Base-by-base conservation (phyloP, 2,113 vertebrate genomes). In the Buteo buteo region DNA sequence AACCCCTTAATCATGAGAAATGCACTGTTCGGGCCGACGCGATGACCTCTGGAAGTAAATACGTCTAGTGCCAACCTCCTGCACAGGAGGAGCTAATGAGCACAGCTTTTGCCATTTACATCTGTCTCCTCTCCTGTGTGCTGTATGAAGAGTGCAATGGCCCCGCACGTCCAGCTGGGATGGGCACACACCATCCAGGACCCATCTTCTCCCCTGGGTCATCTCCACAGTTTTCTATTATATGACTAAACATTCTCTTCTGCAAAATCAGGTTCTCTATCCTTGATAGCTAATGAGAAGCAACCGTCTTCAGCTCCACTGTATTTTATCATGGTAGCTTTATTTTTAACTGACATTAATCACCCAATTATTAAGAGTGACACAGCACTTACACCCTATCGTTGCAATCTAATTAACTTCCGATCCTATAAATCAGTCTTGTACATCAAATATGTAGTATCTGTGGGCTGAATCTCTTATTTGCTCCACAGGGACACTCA, bases 301-400 rank as follows among this genome's bases (percentile, higher is more conserved):
- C 28, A 74, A 61, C 24, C 1, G 3, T 87, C 58, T 65, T 82
- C 74, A 82, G 44, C 58, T 88, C 58, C 62, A 57, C 71, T 91
- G 67, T 54, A 54, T 90, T 91, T 96, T 87, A 86, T 54, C 78
- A 70, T 2, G 5, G 78, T 93, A 90, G 73, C 62, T 91, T 96
- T 94, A 81, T 73, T 93, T 88, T 94, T 90, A 91, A 80, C 78
- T 87, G 82, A 54, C 78, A 93, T 95, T 97, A 94, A 97, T 96
- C 93, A 93, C 81, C 84, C 76, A 96, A 80, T 97, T 96, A 95
- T 96, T 94, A 95, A 85, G 89, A 96, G 54, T 95, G 94, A 90
- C 93, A 91, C 81, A 91, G 89, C 55, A 91, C 82, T 96, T 95
- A 87, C 62, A 91, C 91, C 70, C 70, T 94, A 94, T 95, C 26